Evolutionary conservation across 2,113 vertebrate species (phyloP), one percentile per base, ranked within the genome.

Genomic region (Steatornis caripensis): DNA sequence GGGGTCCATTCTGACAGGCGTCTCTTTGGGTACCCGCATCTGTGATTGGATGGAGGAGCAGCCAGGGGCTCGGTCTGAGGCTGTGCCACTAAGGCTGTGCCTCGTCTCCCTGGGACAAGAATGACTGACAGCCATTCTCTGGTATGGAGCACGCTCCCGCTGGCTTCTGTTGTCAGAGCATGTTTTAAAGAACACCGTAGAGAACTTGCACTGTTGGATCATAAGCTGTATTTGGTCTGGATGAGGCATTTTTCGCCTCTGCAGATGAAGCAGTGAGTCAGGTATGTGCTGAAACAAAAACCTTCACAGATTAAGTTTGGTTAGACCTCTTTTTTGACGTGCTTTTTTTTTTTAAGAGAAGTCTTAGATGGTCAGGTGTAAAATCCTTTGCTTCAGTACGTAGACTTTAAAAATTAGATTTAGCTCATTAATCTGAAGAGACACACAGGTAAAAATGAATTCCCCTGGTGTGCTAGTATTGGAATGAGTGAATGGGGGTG

Each of bases 81-180:
- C 64, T 54, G 5, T 6, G 6, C 3, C 22, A 3, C 15, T 1
- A 4, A 30, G 69, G 22, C 43, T 51, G 41, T 1, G 32, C 64
- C 49, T 24, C 0, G 0, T 48, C 16, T 60, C 23, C 48, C 41
- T 6, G 6, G 49, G 5, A 6, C 65, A 10, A 57, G 34, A 55
- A 57, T 37, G 91, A 29, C 48, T 21, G 30, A 2, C 54, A 39
- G 60, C 70, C 4, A 0, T 9, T 48, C 53, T 27, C 37, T 14
- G 48, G 15, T 34, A 18, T 0, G 1, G 32, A 58, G 55, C 27
- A 8, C 0, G 0, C 37, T 14, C 17, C 48, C 4, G 3, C n/a
- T 26, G 65, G 23, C 39, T 78, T n/a, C 70, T 82, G 58, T n/a
- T 32, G 10, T 29, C 5, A 1, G 30, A 62, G 15, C 0, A 2